These are phyloP conservation scores for Euthynnus affinis DNA, from an alignment of 2,797 vertebrate species.

Conservation along the genomic window DNA sequence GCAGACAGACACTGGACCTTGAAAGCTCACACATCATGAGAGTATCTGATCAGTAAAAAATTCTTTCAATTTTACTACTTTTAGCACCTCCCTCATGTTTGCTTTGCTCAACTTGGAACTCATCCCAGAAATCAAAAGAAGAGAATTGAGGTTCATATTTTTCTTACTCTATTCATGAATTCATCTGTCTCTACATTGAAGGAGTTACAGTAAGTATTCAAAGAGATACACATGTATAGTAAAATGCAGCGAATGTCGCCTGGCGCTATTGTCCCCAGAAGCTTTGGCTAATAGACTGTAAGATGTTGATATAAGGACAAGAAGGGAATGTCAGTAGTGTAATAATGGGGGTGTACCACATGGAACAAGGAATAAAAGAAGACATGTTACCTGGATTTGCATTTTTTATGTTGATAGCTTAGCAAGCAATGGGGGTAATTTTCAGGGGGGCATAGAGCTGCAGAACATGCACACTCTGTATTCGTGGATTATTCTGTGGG, in stretches of 20 bases:
- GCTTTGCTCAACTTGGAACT: slow-evolving; percentile 37
- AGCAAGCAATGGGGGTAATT: slow-evolving; percentile 35
- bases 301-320: slow-evolving; percentile 78
- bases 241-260: slow-evolving; percentile 52
- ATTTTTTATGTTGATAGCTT: slow-evolving; percentile 73
- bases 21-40: slow-evolving; percentile 39
- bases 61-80: slow-evolving; percentile 54
- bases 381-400: slow-evolving; percentile 78
- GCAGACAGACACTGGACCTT: slow-evolving; percentile 48
- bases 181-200: slow-evolving; percentile 3
- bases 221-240: slow-evolving; percentile 45
- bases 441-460: slow-evolving; percentile 5
- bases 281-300: slow-evolving; percentile 78
- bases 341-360: slow-evolving; percentile 61
- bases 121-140: slow-evolving; percentile 54
- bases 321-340: slow-evolving; percentile 64
- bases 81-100: not conserved
- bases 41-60: slow-evolving; percentile 36
- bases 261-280: slow-evolving; percentile 68
- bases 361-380: slow-evolving; percentile 67
- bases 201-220: slow-evolving; percentile 18
- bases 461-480: slow-evolving; percentile 43
- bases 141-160: slow-evolving; percentile 37
- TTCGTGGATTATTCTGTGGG: slow-evolving; percentile 40
- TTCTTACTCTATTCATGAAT: slow-evolving; percentile 30